phyloP scores from a whole-genome alignment of 2,113 vertebrate species.

The Abramis brama region DNA sequence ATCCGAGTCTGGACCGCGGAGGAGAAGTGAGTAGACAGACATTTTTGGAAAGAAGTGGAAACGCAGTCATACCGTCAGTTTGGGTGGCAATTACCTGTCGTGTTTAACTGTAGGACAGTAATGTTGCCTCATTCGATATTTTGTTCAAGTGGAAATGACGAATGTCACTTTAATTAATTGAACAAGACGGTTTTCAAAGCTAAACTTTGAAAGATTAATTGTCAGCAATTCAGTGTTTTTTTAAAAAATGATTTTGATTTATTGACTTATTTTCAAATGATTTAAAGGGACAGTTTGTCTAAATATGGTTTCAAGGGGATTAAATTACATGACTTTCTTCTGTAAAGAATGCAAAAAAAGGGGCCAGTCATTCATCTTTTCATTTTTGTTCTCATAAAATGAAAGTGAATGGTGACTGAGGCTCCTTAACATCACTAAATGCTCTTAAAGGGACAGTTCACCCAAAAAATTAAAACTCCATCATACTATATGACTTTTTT shows the following conservation, averaged over 20 bases:
- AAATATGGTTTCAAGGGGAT: no score
- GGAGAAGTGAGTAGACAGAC: neutral
- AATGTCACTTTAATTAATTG: conserved; percentile 23
- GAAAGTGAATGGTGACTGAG: no score
- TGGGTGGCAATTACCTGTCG: neutral
- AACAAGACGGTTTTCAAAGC: neutral
- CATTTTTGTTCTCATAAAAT: neutral
- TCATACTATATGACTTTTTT: no score
- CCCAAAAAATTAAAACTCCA: no score
- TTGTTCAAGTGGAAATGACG: neutral
- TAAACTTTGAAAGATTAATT: neutral
- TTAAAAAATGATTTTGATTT: neutral
- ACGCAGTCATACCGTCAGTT: neutral
- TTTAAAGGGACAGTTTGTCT: neutral
- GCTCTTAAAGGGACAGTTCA: no score
- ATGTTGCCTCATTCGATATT: neutral
- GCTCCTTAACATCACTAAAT: no score
- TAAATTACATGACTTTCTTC: neutral
- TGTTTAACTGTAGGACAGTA: neutral
- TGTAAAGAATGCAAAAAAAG: neutral
- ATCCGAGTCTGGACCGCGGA: neutral
- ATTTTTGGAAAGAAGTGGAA: neutral
- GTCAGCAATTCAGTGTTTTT: neutral
- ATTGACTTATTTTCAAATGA: neutral
- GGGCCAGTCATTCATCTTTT: neutral